Evolutionary conservation across 2,113 vertebrate species (phyloP).

Genomic region (Heteronetta atricapilla): DNA sequence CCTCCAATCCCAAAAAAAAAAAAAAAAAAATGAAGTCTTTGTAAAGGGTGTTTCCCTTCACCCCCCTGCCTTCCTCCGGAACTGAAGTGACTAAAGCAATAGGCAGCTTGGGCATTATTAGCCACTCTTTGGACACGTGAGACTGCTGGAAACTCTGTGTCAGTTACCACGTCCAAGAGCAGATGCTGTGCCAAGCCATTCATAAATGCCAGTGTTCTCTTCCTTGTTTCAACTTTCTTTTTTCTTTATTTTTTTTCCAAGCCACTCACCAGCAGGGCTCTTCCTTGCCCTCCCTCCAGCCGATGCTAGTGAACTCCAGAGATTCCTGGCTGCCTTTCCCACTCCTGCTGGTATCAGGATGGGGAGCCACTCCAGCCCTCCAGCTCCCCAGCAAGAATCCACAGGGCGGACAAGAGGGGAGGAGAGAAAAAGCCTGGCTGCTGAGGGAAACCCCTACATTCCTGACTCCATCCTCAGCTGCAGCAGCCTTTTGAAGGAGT

Average conservation of each 20-base stretch:
- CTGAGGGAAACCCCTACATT: accelerated
- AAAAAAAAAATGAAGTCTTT: not conserved
- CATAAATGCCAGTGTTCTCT: not conserved
- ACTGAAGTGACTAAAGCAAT: constrained; percentile 48
- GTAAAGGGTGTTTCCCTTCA: not conserved
- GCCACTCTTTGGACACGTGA: constrained; percentile 23
- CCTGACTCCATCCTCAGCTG: not conserved
- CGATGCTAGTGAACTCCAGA: not conserved
- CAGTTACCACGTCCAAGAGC: not conserved
- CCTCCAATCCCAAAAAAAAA: not conserved
- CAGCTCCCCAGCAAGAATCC: accelerated
- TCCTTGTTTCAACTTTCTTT: not conserved
- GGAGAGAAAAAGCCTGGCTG: not conserved
- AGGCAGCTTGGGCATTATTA: constrained; percentile 32
- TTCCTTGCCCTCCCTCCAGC: not conserved
- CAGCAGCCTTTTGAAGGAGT: not conserved
- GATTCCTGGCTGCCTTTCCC: not conserved
- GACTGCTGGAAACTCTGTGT: constrained; percentile 47
- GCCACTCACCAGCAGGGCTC: not conserved
- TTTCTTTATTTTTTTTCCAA: not conserved
- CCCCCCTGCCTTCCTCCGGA: not conserved
- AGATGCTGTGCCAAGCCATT: not conserved
- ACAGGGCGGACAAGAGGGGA: accelerated
- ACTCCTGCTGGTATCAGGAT: not conserved
- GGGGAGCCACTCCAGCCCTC: accelerated